These are phyloP conservation scores for Montipora sp. DNA, from an alignment of 64 coral and sea anemone genomes.

Conservation along the genomic window DNA sequence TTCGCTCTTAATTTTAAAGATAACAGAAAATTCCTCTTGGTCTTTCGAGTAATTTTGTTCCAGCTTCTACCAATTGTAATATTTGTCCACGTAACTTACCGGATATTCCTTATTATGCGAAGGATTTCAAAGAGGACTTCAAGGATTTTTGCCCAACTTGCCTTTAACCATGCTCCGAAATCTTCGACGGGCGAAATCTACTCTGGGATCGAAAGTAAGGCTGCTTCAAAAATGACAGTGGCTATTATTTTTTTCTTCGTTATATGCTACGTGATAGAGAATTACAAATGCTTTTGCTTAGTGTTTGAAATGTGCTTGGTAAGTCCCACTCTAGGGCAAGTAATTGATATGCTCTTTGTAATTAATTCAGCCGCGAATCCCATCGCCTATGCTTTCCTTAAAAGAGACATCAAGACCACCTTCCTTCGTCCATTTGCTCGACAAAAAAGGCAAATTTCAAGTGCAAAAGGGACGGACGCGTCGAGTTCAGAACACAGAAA, in stretches of 20 bases:
- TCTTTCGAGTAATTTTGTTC: background rate
- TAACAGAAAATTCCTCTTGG: background rate
- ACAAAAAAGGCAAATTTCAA: background rate
- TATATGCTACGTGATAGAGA: conserved; percentile 24
- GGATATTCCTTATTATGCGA: conserved; percentile 38
- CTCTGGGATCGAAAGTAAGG: background rate
- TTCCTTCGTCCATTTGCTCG: background rate
- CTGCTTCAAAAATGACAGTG: conserved; percentile 38
- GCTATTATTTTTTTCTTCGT: conserved; percentile 38
- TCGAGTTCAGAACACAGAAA: conserved; percentile 13
- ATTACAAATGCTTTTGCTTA: conserved; percentile 28
- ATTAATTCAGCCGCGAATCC: conserved; percentile 30
- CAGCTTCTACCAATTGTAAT: background rate
- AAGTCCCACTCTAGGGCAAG: background rate
- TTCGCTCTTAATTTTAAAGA: background rate
- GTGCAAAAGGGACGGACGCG: background rate
- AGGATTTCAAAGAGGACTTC: conserved; percentile 42
- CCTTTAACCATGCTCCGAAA: conserved; percentile 28
- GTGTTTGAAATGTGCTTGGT: conserved; percentile 3
- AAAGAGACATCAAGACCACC: conserved; percentile 10
- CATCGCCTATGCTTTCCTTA: conserved; percentile 10
- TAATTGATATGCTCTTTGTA: background rate
- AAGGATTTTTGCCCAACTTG: conserved; percentile 36
- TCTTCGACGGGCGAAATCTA: background rate
- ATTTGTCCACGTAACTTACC: background rate